These are phyloP conservation scores for Myioborus melanocephalus DNA, from an alignment of 2,797 vertebrate species.

Conservation along the genomic window DNA sequence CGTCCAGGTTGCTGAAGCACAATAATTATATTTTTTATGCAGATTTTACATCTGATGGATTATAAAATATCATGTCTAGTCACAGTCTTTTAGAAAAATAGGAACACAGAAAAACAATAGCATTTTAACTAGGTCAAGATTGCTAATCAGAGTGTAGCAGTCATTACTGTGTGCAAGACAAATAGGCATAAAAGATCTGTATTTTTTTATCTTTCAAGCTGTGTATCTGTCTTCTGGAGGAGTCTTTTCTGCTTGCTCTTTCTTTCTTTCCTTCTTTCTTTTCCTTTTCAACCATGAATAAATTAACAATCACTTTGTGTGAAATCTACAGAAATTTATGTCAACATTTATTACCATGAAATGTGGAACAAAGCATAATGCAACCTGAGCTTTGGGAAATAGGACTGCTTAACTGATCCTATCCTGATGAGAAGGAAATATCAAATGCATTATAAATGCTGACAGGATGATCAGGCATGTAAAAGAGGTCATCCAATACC, in stretches of 20 bases:
- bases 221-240: conserved; percentile 24
- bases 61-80: conserved; percentile 71
- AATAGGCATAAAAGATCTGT: conserved; percentile 35
- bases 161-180: conserved; percentile 63
- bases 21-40: conserved; percentile 63
- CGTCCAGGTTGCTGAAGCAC: conserved; percentile 66
- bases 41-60: conserved; percentile 68
- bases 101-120: conserved; percentile 63
- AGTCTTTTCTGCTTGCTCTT: neutral
- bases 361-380: conserved; percentile 58
- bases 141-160: conserved; percentile 59
- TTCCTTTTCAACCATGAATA: conserved; percentile 52
- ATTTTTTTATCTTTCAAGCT: conserved; percentile 6
- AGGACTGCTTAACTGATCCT: conserved; percentile 52
- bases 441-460: conserved; percentile 43
- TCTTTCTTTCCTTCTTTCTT: neutral
- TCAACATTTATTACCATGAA: conserved; percentile 57
- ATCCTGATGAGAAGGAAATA: conserved; percentile 50
- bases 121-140: conserved; percentile 70
- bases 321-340: conserved; percentile 68
- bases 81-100: conserved; percentile 65
- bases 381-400: conserved; percentile 58
- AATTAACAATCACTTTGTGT: conserved; percentile 63
- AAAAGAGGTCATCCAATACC: conserved; percentile 55
- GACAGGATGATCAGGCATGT: conserved; percentile 42